phyloP scores from a whole-genome alignment of 2,888 invertebrate species.

The Nysson spinosus region DNA sequence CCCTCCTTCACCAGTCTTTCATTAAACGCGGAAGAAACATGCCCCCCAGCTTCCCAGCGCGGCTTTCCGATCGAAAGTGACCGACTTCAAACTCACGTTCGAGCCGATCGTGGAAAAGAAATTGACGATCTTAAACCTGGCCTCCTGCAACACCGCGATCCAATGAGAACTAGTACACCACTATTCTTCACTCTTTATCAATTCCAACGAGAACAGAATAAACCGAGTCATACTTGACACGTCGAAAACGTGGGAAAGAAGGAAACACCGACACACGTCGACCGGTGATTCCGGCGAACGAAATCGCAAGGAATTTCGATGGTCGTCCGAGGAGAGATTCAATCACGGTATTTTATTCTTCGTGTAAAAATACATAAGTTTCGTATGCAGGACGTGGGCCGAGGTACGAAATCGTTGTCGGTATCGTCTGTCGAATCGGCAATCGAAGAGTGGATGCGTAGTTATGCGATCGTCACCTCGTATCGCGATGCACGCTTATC shows the following conservation, averaged over 20 bases:
- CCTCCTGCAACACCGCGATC: too few relatives aligned
- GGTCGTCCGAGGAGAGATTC: conserved; percentile 34
- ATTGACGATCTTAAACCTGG: too few relatives aligned
- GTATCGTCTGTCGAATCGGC: conserved; percentile 47
- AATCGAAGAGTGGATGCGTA: conserved; percentile 43
- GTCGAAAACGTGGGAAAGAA: neutral
- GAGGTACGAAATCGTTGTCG: conserved; percentile 35
- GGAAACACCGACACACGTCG: conserved; percentile 4
- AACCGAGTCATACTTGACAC: too few relatives aligned
- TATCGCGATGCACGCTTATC: too few relatives aligned
- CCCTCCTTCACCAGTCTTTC: conserved; percentile 33
- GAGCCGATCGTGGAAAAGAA: conserved; percentile 1
- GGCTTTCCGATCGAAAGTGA: conserved; percentile 41
- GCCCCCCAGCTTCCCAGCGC: conserved; percentile 29
- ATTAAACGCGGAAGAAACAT: conserved; percentile 48
- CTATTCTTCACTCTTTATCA: too few relatives aligned
- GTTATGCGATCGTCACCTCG: conserved; percentile 34
- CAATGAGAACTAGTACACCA: neutral
- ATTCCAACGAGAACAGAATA: too few relatives aligned
- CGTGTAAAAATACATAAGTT: conserved; percentile 5
- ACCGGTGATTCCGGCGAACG: neutral
- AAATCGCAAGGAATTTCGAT: conserved; percentile 13
- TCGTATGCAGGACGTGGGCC: conserved; percentile 42
- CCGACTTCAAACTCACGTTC: conserved; percentile 36
- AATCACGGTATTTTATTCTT: conserved; percentile 8